These are phyloP conservation scores for Stratiolaelaps scimitus DNA, from an alignment of 1,140 invertebrate genomes.

Conservation along the genomic window DNA sequence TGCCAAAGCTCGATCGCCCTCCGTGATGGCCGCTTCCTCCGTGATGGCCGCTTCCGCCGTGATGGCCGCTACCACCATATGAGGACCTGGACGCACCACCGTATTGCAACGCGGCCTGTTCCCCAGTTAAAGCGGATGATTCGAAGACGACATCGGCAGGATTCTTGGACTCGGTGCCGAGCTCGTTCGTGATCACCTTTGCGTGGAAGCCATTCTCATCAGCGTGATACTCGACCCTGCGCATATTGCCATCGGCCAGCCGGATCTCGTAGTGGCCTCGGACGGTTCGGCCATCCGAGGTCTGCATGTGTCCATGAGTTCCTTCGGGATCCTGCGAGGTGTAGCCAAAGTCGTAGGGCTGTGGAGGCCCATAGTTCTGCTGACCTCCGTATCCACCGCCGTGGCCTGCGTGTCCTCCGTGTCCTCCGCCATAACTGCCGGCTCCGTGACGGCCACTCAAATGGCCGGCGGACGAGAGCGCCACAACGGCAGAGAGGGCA, in stretches of 20 bases:
- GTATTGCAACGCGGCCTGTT: slow-evolving; percentile 17
- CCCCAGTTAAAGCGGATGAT: slow-evolving; percentile 24
- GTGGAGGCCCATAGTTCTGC: background rate
- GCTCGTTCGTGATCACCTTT: slow-evolving; percentile 36
- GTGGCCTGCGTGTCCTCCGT: no score
- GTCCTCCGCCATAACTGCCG: no score
- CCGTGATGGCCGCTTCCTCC: no score
- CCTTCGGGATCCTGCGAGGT: slow-evolving; percentile 19
- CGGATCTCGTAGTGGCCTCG: slow-evolving; percentile 58
- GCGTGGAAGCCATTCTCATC: slow-evolving; percentile 39
- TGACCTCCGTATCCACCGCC: background rate
- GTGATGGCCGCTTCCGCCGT: no score
- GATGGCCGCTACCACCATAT: background rate
- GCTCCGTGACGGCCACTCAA: no score
- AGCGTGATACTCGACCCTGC: slow-evolving; percentile 37
- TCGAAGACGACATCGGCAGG: slow-evolving; percentile 30
- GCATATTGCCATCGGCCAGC: slow-evolving; percentile 50
- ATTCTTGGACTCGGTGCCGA: slow-evolving; percentile 33
- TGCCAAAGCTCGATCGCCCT: no score
- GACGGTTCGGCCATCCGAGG: slow-evolving; percentile 56
- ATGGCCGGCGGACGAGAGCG: no score
- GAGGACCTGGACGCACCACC: background rate
- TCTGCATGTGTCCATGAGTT: slow-evolving; percentile 39
- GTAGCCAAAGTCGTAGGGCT: slow-evolving; percentile 12
- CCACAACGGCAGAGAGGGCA: no score